Evolutionary conservation across 2,113 vertebrate species (phyloP).

Genomic region (Corydoras sp.): DNA sequence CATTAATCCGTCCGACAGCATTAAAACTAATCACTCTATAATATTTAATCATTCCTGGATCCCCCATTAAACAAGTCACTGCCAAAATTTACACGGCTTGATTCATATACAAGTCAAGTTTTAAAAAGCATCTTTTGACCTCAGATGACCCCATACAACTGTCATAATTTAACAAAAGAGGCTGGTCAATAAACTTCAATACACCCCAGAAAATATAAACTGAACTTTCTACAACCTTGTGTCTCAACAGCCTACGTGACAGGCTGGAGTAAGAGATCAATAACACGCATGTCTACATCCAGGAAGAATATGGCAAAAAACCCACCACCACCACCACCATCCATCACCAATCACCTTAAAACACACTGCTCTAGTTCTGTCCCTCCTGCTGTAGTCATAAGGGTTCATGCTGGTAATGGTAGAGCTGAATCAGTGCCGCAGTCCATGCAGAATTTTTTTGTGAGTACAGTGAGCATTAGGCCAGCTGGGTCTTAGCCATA

Average conservation of each 20-base stretch:
- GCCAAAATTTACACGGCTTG: neutral
- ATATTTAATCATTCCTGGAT: conserved; percentile 21
- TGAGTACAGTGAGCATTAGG: neutral
- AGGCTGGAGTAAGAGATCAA: conserved; percentile 8
- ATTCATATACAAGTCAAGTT: neutral
- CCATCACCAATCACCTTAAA: conserved; percentile 14
- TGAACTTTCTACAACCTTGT: neutral
- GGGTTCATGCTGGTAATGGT: conserved; percentile 3
- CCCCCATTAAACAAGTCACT: neutral
- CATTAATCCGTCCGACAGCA: conserved; percentile 4
- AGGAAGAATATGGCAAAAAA: neutral
- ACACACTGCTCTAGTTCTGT: conserved; percentile 29
- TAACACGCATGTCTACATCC: neutral
- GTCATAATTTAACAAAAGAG: conserved; percentile 17
- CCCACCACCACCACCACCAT: neutral
- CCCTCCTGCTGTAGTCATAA: conserved; percentile 13
- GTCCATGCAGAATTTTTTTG: neutral
- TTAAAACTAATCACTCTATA: neutral
- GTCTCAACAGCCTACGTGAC: neutral
- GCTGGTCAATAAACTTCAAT: conserved; percentile 19
- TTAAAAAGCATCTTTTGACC: conserved; percentile 17
- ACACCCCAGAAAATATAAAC: conserved; percentile 4
- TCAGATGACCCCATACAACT: conserved; percentile 15
- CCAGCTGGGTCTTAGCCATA: conserved; percentile 7
- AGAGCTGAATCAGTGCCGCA: conserved; percentile 4